Percentiles rank a stretch among this genome's conserved stretches.
Evolutionary conservation across 2,113 vertebrate species (phyloP).

Genomic region (Melanerpes aurifrons): DNA sequence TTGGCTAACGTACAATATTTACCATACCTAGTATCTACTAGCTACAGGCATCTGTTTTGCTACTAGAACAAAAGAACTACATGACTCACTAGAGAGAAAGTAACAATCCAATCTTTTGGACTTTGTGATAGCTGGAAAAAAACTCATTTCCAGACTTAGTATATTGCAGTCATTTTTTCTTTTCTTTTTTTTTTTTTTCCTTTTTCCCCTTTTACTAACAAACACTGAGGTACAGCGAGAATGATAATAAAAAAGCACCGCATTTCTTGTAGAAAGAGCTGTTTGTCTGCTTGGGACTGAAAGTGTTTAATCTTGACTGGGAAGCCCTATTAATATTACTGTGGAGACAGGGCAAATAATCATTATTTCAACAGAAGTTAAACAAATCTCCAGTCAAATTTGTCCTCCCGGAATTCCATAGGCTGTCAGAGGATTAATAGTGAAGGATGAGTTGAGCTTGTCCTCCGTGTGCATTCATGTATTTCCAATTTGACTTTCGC

Average conservation of each 20-base stretch:
- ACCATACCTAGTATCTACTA: conserved; percentile 71
- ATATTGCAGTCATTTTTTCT: conserved; percentile 65
- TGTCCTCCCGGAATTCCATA: neutral
- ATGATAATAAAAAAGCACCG: conserved; percentile 75
- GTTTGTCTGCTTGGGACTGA: conserved; percentile 67
- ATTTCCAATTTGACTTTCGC: neutral
- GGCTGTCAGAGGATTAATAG: neutral
- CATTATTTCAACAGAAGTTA: conserved; percentile 16
- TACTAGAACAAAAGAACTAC: conserved; percentile 74
- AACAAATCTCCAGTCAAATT: conserved; percentile 53
- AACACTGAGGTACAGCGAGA: conserved; percentile 74
- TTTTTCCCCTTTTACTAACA: conserved; percentile 25
- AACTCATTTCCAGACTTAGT: conserved; percentile 56
- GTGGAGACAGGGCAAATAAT: neutral
- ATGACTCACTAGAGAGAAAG: conserved; percentile 73
- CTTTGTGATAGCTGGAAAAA: conserved; percentile 63
- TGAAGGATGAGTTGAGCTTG: neutral
- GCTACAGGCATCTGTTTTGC: conserved; percentile 71
- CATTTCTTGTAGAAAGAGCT: conserved; percentile 71
- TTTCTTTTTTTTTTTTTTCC: neutral
- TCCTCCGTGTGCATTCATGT: neutral
- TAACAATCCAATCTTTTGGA: conserved; percentile 72
- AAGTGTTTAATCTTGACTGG: conserved; percentile 78
- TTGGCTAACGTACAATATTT: conserved; percentile 74
- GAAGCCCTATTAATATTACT: conserved; percentile 54